Base-by-base conservation (phyloP, 2,888 invertebrate genomes). In the Drosophila robusta region DNA sequence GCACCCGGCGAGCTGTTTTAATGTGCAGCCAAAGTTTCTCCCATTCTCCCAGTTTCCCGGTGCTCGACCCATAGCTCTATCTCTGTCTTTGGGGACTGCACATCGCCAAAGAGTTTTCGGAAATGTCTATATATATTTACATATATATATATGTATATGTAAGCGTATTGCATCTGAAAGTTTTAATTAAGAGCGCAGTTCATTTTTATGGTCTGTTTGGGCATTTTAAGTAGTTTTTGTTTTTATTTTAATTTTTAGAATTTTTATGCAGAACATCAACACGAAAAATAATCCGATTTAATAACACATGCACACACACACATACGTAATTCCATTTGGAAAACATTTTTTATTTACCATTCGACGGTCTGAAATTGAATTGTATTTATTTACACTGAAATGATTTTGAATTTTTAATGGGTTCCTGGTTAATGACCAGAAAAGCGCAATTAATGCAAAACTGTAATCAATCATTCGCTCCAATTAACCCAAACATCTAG, bases 401-500 rank as follows among this genome's bases (percentile, higher is more conserved):
- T 72, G 67, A 78, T 85, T 72, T 72, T 85, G 67, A 65, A 62
- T 69, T 85, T 82, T 66, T 55, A 82, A 82, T 71, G 46, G 32
- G 22, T 47, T 47, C 5, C 52, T 80, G 84, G 77, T 76, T 83
- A 83, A 89, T 89, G 89, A 72, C 56, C 83, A 83, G 89, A 70
- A 76, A 79, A 65, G 69, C 73, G 60, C 80, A 87, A 80, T 87
- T 87, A 82, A 80, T 77, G 85, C 74, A 24, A 61, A 78, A 83
- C 54, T 75, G 89, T 87, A 83, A 89, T 89, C 87, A 83, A 83
- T 83, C 83, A 83, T 83, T 62, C 77, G 84, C 80, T 80, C 71
- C 87, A 88, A 88, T 83, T 88, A 82, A 78, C 87, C 75, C 80
- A 46, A 70, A 68, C 75, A 71, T 85, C 70, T 50, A 22, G 44